Base-by-base conservation (phyloP, 1,140 invertebrate genomes). In the Homarus americanus region DNA sequence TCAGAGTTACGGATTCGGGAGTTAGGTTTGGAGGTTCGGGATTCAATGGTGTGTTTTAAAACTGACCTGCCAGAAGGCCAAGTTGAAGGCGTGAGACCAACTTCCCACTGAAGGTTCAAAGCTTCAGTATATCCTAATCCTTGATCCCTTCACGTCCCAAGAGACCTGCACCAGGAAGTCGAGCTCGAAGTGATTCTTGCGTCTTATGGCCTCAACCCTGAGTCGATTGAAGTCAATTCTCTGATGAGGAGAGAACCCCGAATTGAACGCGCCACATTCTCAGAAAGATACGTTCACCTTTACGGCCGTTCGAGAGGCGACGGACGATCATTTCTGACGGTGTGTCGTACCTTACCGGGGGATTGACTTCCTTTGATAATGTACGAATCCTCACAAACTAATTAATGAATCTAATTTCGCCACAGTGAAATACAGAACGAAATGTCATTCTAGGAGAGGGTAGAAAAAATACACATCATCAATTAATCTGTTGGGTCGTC, bases 401-500 rank as follows among this genome's bases (percentile, higher is more conserved):
- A 69, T 69, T 69, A 69, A 32, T 69, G 63, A 69, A 69, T 69
- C 63, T 69, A 69, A 69, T 69, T 69, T 69, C 63, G 63, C 63
- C 63, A 69, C n/a, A 69, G 5, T 69, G 28, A 69, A 32, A 69
- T 7, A 32, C n/a, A 32, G n/a, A 69, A 69, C 7, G 63, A 32
- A 69, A 69, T 69, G n/a, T 24, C 5, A 63, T 63, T 63, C n/a
- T 28, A 69, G 1, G 0, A 24, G 53, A 4, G 17, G 24, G 44
- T 10, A 2, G 17, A 58, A 58, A 58, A 58, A 49, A 12, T 20
- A 58, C 17, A 20, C 4, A 20, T 0, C 17, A 24, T 58, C 12
- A 58, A 24, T 58, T 58, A 24, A 24, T 24, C 17, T 20, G 17
- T 58, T 58, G 20, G 24, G 20, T 15, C 24, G 1, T 15, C 20